A percentile compares a stretch with the other conserved stretches of the same genome.
phyloP scores from a whole-genome alignment of 1,140 invertebrate genomes.

The Bacillus rossius region DNA sequence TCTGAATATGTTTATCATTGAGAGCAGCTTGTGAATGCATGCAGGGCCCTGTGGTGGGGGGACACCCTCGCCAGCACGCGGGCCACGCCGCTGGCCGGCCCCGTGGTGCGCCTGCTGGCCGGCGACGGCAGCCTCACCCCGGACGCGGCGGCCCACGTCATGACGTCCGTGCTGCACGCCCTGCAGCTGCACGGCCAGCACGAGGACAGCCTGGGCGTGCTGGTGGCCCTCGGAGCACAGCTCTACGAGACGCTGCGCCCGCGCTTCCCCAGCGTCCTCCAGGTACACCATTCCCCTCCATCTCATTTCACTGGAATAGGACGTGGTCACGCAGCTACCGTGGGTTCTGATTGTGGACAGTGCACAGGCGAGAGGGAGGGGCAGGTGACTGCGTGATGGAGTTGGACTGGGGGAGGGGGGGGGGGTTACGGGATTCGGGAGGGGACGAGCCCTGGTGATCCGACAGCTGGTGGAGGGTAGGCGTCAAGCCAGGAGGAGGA shows the following conservation, averaged over 20 bases:
- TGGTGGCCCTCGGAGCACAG: slow-evolving; percentile 58
- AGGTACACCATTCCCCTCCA: too few relatives aligned
- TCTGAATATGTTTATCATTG: too few relatives aligned
- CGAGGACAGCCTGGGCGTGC: slow-evolving; percentile 64
- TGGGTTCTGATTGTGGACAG: too few relatives aligned
- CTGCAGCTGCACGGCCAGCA: slow-evolving; percentile 77
- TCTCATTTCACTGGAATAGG: too few relatives aligned
- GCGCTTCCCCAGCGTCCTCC: slow-evolving; percentile 59
- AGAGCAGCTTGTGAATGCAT: slow-evolving; percentile 15
- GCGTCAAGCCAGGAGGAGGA: too few relatives aligned
- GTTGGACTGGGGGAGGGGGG: too few relatives aligned
- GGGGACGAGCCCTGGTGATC: too few relatives aligned
- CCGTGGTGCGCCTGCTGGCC: slow-evolving; percentile 54
- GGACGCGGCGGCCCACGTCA: slow-evolving; percentile 60
- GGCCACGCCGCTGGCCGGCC: slow-evolving; percentile 61
- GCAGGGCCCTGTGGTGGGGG: slow-evolving; percentile 75
- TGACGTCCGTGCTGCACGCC: slow-evolving; percentile 67
- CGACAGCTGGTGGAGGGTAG: too few relatives aligned
- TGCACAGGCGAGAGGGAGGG: too few relatives aligned
- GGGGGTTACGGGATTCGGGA: too few relatives aligned
- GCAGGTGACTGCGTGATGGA: too few relatives aligned
- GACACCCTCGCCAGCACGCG: slow-evolving; percentile 75
- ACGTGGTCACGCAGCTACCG: too few relatives aligned
- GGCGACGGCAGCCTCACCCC: slow-evolving; percentile 54
- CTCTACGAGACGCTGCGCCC: slow-evolving; percentile 77